A percentile compares a stretch with the other conserved stretches of the same genome.
phyloP scores from a whole-genome alignment of 53 echinoderm and acorn worm species.

The Holothuria scabra region DNA sequence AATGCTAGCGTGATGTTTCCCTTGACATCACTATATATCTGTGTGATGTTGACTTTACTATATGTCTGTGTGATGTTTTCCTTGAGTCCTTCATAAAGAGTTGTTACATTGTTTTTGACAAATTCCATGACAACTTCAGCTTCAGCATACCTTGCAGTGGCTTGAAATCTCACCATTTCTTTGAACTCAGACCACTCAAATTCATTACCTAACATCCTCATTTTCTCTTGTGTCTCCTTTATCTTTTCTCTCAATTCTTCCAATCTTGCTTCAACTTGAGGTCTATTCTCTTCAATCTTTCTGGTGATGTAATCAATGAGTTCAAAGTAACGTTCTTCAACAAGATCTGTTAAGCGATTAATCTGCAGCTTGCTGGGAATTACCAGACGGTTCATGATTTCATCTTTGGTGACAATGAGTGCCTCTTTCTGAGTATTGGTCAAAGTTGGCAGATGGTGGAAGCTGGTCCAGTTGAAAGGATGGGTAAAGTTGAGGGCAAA shows the following conservation, averaged over 20 bases:
- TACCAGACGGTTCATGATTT: conserved; percentile 25
- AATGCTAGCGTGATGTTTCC: conserved; percentile 31
- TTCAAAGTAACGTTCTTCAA: neutral
- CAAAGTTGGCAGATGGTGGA: conserved; percentile 73
- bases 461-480: conserved; percentile 95
- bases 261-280: conserved; percentile 67
- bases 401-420: conserved; percentile 67
- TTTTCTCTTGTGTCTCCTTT: conserved; percentile 65
- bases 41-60: no score
- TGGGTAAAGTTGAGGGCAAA: conserved; percentile 94
- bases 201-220: conserved; percentile 37
- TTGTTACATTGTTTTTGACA: conserved; percentile 42
- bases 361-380: conserved; percentile 37
- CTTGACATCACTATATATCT: no score
- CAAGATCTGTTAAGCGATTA: conserved; percentile 6
- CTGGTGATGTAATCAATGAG: conserved; percentile 26
- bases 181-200: conserved; percentile 50
- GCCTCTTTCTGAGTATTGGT: conserved; percentile 79
- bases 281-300: conserved; percentile 53
- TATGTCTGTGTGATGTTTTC: no score
- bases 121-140: conserved; percentile 18
- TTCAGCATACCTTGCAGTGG: conserved; percentile 31
- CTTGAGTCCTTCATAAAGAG: conserved; percentile 41
- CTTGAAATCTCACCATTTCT: neutral
- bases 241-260: conserved; percentile 76